phyloP scores from a whole-genome alignment of 2,888 invertebrate genomes.

The Drosophila dives region DNA sequence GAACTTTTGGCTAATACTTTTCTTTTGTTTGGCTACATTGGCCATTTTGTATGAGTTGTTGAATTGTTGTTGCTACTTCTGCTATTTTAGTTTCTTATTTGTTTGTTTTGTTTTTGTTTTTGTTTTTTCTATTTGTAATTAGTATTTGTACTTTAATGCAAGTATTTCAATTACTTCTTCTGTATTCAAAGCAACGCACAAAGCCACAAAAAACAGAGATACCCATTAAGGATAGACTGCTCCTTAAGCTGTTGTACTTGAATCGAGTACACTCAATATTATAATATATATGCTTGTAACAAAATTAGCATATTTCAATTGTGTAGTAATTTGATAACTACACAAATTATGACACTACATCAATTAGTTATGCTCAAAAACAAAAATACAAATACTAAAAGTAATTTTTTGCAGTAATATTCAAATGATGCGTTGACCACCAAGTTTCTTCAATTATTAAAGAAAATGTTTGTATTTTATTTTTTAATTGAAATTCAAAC shows the following conservation, averaged over 20 bases:
- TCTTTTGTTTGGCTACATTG: constrained; percentile 41
- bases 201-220: constrained; percentile 35
- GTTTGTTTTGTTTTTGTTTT: constrained; percentile 13
- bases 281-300: constrained; percentile 36
- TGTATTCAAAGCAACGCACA: constrained; percentile 49
- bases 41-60: constrained; percentile 37
- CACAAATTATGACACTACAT: constrained; percentile 54
- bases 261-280: constrained; percentile 37
- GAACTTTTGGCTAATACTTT: constrained; percentile 73
- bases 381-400: constrained; percentile 20
- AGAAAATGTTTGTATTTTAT: background rate
- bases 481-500: background rate
- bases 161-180: constrained; percentile 64
- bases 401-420: constrained; percentile 10
- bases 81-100: constrained; percentile 24
- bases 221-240: constrained; percentile 6
- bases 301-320: constrained; percentile 38
- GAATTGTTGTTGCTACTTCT: constrained; percentile 29
- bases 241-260: constrained; percentile 37
- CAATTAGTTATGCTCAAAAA: constrained; percentile 31
- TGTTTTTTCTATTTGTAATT: constrained; percentile 49
- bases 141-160: constrained; percentile 83
- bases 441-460: constrained; percentile 12
- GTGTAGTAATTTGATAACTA: constrained; percentile 43
- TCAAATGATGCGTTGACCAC: constrained; percentile 38